A percentile compares a stretch with the other conserved stretches of the same genome.
phyloP scores from a whole-genome alignment of 2,113 vertebrate species.

The Vireo altiloquus region DNA sequence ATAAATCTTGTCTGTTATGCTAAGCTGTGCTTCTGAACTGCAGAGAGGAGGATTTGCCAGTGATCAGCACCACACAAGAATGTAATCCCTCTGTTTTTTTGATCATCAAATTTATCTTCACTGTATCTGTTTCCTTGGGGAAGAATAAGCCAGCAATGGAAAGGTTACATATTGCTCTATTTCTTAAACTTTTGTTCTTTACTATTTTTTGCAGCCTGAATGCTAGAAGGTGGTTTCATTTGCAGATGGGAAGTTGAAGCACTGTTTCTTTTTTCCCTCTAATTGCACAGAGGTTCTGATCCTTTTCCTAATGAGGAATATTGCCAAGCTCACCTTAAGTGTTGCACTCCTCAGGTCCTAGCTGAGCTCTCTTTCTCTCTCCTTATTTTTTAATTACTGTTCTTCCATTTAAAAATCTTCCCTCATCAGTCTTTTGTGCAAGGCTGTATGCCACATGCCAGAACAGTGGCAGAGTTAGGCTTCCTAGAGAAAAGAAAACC shows the following conservation, averaged over 20 bases:
- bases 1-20: conserved; percentile 42
- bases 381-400: neutral
- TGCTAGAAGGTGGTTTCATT: neutral
- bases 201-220: neutral
- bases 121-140: conserved; percentile 22
- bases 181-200: conserved; percentile 32
- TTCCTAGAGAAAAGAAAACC: neutral
- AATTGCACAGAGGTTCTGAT: neutral
- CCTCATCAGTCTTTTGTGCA: neutral
- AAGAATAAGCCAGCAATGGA: conserved; percentile 32
- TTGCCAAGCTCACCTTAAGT: neutral
- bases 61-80: conserved; percentile 8
- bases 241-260: neutral
- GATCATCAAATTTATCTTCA: conserved; percentile 46
- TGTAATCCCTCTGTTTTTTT: conserved; percentile 36
- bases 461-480: neutral
- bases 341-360: neutral
- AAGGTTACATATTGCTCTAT: conserved; percentile 17
- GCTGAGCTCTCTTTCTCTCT: neutral
- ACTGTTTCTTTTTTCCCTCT: neutral
- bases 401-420: conserved; percentile 1
- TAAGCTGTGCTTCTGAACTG: conserved; percentile 35
- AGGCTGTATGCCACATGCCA: neutral
- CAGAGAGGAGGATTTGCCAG: conserved; percentile 40
- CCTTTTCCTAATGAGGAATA: neutral